Evolutionary conservation across 2,888 invertebrate species (phyloP), one percentile per base, ranked within the genome.

Genomic region (Chrysomela aeneicollis): DNA sequence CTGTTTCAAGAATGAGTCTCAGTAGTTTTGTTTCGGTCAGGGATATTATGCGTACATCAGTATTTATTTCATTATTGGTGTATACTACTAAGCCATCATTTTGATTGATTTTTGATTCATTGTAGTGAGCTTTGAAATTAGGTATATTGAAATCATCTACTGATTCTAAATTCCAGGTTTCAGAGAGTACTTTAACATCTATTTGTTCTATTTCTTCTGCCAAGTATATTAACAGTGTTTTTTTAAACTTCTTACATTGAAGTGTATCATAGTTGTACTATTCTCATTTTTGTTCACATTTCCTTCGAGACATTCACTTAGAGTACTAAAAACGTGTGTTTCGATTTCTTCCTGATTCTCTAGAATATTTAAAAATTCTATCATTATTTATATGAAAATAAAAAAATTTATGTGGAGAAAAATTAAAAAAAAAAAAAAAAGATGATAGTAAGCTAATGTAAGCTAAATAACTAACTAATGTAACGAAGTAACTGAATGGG

Each of bases 1-100:
- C 22, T 6, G 21, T 22, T 50, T 3, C 9, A 1, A 50, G 50
- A 10, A 12, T 12, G 10, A 50, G 8, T 50, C 21, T 50, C 50
- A 50, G 22, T 50, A 50, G 10, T 50, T 50, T 50, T 21, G 50
- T 50, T 50, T 50, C 50, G 9, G 50, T 21, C n/a, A 21, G 21
- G n/a, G 50, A 50, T 19, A 50, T 50, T 50, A 50, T 18, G 12
- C 10, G 21, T 21, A 22, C 21, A 8, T 50, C 21, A 21, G 21
- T 50, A 19, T 22, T 21, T 19, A 50, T 21, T 50, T 50, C 22
- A 21, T 50, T 10, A 50, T 50, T 50, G 19, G 22, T 22, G 21
- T 12, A 50, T 3, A 19, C 22, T 10, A 50, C 22, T 21, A 12
- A 21, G 50, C 50, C 50, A 21, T 50, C 50, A 21, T 50, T 50